Conservation (phyloP, 1,140 invertebrate genomes). For the Chironomus tepperi region DNA sequence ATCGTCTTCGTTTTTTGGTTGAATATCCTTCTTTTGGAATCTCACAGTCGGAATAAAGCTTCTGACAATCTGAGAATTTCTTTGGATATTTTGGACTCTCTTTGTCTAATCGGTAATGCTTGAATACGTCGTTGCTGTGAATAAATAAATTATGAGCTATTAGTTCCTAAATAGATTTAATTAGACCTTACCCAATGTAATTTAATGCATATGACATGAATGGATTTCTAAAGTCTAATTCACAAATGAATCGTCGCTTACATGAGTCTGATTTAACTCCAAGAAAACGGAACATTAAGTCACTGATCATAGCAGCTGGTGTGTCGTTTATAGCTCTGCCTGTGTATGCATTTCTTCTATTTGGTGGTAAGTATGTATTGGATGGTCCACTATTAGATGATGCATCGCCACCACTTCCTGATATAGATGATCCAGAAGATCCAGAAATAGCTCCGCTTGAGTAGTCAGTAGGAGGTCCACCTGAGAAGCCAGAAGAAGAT, state of each 20-base stretch:
- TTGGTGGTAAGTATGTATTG: not conserved
- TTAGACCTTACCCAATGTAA: not conserved
- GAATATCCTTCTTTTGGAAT: not conserved
- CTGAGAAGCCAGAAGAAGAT: not conserved
- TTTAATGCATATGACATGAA: not conserved
- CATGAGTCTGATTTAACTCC: constrained; percentile 36
- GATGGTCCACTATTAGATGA: not conserved
- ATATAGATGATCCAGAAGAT: not conserved
- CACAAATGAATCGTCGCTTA: constrained; percentile 37
- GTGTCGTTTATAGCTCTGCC: not conserved
- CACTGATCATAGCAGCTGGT: constrained; percentile 28
- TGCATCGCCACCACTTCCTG: not conserved
- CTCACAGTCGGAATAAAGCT: not conserved
- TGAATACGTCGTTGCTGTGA: not conserved
- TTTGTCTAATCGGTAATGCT: not conserved
- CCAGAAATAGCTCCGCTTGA: no score
- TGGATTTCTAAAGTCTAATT: constrained; percentile 36
- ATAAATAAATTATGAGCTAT: not conserved
- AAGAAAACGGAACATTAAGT: constrained; percentile 37
- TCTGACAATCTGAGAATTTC: not conserved
- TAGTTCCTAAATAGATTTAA: not conserved
- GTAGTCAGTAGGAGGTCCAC: no score
- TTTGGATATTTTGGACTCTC: not conserved
- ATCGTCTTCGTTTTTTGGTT: not conserved
- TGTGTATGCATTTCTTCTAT: not conserved